Conservation (phyloP, 2,888 invertebrate genomes). For the Dione juno region DNA sequence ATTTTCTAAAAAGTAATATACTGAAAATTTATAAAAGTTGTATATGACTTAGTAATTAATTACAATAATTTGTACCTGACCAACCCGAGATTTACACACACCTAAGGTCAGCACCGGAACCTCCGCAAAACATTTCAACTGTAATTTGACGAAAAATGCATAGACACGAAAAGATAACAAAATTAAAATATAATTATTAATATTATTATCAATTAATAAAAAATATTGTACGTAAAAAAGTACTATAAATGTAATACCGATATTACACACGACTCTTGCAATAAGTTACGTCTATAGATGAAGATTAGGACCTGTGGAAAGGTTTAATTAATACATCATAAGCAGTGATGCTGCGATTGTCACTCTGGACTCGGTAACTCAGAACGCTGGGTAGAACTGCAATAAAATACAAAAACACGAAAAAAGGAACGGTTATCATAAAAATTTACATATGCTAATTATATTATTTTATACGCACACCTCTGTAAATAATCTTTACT, state of each 20-base stretch:
- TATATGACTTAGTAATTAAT: background rate
- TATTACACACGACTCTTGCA: background rate
- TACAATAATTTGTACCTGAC: background rate
- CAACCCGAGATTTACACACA: conserved; percentile 2
- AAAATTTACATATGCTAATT: background rate
- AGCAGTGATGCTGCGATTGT: conserved; percentile 1
- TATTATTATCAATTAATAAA: background rate
- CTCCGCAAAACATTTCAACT: background rate
- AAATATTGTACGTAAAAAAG: background rate
- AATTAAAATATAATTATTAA: background rate
- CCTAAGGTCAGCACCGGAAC: conserved; percentile 4
- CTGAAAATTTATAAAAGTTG: background rate
- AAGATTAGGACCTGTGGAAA: conserved; percentile 12
- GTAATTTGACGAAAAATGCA: conserved; percentile 19
- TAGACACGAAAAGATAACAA: conserved; percentile 16
- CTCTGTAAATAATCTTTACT: background rate
- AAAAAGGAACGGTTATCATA: background rate
- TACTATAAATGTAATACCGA: background rate
- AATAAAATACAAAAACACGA: conserved; percentile 13
- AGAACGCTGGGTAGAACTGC: conserved; percentile 15
- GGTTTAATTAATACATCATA: background rate
- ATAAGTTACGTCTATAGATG: conserved; percentile 5
- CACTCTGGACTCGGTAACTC: conserved; percentile 12
- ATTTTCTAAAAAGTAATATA: background rate
- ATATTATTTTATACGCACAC: background rate